phyloP scores from a whole-genome alignment of 2,113 vertebrate genomes.

The Urocolius indicus region DNA sequence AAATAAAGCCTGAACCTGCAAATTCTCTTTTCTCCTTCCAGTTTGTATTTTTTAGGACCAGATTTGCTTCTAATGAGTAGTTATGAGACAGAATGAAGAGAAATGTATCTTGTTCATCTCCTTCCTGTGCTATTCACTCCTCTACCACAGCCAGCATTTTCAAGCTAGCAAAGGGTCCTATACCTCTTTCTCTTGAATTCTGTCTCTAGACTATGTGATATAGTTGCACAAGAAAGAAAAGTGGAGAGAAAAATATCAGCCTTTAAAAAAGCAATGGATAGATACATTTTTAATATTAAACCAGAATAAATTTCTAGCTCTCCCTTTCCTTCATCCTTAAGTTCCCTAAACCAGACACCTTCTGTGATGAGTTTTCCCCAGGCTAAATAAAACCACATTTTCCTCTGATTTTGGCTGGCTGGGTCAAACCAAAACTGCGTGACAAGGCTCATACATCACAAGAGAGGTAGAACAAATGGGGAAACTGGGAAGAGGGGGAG shows the following conservation, averaged over 20 bases:
- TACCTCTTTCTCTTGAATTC: neutral
- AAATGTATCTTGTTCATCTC: neutral
- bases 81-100: neutral
- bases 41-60: constrained; percentile 45
- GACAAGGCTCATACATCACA: constrained; percentile 9
- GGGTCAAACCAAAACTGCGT: constrained; percentile 48
- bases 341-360: constrained; percentile 70
- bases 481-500: neutral
- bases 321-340: constrained; percentile 57
- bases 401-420: constrained; percentile 69
- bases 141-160: neutral
- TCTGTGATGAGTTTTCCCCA: constrained; percentile 69
- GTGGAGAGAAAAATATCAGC: neutral
- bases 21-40: constrained; percentile 24
- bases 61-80: neutral
- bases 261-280: neutral
- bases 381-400: constrained; percentile 70
- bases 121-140: neutral
- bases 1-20: neutral
- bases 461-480: constrained; percentile 8
- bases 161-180: neutral
- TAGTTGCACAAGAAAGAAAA: neutral
- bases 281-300: constrained; percentile 33
- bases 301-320: constrained; percentile 50
- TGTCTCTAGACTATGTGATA: neutral